These are phyloP conservation scores for Ceryle rudis DNA, from an alignment of 2,797 vertebrate genomes.

Conservation along the genomic window DNA sequence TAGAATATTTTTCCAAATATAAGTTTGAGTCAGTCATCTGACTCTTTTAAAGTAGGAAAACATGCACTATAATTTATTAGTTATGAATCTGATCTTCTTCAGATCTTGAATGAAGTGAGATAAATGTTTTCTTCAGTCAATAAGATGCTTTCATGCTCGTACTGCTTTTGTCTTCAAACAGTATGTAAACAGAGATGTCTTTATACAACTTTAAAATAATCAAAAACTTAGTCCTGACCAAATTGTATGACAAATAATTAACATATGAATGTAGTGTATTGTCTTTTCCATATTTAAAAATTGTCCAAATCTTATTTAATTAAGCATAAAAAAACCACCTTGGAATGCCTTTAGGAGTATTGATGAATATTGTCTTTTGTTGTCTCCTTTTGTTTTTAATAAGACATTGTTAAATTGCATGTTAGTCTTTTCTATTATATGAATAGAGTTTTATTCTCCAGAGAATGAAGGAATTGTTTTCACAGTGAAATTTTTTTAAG, in stretches of 20 bases:
- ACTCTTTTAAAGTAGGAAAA: background rate
- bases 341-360: slow-evolving; percentile 34
- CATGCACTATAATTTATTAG: background rate
- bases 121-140: background rate
- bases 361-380: slow-evolving; percentile 42
- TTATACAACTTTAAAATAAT: background rate
- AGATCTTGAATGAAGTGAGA: background rate
- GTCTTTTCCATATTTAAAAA: slow-evolving; percentile 63
- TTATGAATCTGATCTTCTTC: slow-evolving; percentile 20
- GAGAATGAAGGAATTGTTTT: slow-evolving; percentile 45
- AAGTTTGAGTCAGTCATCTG: background rate
- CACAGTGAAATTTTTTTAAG: background rate
- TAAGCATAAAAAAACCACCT: slow-evolving; percentile 54
- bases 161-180: slow-evolving; percentile 5
- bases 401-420: background rate
- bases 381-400: slow-evolving; percentile 28
- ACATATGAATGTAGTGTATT: slow-evolving; percentile 38
- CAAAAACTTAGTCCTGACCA: slow-evolving; percentile 19
- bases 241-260: slow-evolving; percentile 51
- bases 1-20: background rate
- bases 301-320: slow-evolving; percentile 54
- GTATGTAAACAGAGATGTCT: background rate
- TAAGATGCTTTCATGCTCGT: background rate
- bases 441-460: slow-evolving; percentile 24
- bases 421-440: slow-evolving; percentile 21